Evolutionary conservation across 2,113 vertebrate genomes (phyloP).

Genomic region (Rhinolophus sinicus): DNA sequence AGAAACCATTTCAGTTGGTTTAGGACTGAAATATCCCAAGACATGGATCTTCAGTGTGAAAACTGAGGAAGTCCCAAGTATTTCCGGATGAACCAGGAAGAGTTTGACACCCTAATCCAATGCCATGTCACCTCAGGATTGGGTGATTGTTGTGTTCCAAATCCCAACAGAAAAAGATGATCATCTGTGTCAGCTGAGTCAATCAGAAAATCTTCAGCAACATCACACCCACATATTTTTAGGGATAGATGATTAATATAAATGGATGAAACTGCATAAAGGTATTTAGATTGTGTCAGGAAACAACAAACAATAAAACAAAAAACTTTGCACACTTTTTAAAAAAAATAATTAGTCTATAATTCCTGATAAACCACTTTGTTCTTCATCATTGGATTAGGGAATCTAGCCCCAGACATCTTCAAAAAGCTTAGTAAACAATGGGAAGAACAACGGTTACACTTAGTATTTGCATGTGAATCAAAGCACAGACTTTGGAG

Average conservation of each 20-base stretch:
- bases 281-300: background rate
- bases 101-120: background rate
- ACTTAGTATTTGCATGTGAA: background rate
- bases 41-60: rapidly evolving
- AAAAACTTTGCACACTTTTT: background rate
- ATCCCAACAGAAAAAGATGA: background rate
- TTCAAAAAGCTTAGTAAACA: background rate
- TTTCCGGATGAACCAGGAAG: background rate
- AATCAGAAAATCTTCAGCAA: background rate
- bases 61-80: background rate
- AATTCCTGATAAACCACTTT: background rate
- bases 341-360: background rate
- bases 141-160: rapidly evolving
- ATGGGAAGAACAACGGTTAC: background rate
- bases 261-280: background rate
- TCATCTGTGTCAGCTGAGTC: background rate
- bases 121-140: background rate
- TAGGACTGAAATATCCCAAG: background rate
- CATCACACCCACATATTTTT: background rate
- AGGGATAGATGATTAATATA: background rate
- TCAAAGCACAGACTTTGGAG: background rate
- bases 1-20: background rate
- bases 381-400: background rate
- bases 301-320: background rate
- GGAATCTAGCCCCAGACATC: background rate